A percentile compares a stretch with the other conserved stretches of the same genome.
Evolutionary conservation across 2,113 vertebrate genomes (phyloP).

Genomic region (Sciurus niger): DNA sequence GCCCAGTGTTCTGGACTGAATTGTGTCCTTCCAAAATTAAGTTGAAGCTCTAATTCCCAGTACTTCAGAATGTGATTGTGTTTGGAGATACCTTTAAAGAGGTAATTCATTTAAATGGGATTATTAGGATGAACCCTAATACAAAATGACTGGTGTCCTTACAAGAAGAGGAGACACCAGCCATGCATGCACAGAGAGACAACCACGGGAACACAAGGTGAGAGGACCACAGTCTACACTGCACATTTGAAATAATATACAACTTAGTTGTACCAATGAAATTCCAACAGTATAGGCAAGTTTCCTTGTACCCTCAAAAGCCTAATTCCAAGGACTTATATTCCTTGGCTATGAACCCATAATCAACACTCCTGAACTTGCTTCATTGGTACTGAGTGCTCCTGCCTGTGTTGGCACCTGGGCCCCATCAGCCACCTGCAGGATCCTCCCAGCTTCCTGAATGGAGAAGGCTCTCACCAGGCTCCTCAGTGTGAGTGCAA

Average conservation of each 20-base stretch:
- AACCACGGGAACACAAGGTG: neutral
- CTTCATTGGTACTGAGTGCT: neutral
- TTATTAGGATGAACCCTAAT: neutral
- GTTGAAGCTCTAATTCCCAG: neutral
- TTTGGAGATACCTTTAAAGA: neutral
- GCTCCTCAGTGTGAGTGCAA: neutral
- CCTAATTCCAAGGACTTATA: neutral
- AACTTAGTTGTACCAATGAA: slow-evolving; percentile 22
- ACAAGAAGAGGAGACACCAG: neutral
- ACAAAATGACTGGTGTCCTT: neutral
- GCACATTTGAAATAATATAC: neutral
- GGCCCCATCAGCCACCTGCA: neutral
- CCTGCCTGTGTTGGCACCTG: neutral
- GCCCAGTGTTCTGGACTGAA: neutral
- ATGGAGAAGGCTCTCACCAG: neutral
- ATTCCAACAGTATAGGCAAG: neutral
- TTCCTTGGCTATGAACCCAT: neutral
- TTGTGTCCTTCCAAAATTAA: neutral
- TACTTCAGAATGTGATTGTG: neutral
- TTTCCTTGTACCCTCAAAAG: neutral
- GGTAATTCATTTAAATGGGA: neutral
- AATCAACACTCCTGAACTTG: slow-evolving; percentile 21
- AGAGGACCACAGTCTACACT: neutral
- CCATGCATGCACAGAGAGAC: neutral
- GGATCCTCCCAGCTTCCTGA: neutral